Evolutionary conservation across 2,888 invertebrate genomes (phyloP).

Genomic region (Pristionchus fissidentatus): DNA sequence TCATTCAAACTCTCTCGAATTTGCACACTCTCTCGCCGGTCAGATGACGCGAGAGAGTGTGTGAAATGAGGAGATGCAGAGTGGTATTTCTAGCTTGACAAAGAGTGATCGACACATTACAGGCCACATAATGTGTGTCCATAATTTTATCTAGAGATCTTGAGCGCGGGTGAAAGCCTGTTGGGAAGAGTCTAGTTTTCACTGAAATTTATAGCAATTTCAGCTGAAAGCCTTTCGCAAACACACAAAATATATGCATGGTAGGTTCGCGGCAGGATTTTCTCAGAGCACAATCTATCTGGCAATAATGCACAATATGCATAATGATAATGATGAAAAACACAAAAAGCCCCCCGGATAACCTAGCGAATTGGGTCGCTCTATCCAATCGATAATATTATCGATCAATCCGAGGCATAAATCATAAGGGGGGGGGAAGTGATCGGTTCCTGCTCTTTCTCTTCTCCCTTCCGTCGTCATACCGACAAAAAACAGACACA

Average conservation of each 20-base stretch:
- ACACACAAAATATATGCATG: no score
- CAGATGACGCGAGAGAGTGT: background rate
- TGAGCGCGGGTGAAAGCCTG: background rate
- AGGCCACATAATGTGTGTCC: background rate
- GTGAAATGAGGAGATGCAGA: background rate
- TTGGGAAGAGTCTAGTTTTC: no score
- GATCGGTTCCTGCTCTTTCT: background rate
- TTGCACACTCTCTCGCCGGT: background rate
- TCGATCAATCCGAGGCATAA: background rate
- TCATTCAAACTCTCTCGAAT: background rate
- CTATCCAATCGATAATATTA: background rate
- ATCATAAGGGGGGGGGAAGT: no score
- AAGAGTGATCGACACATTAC: constrained; percentile 4
- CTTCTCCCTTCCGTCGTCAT: constrained; percentile 21
- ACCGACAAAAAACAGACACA: constrained; percentile 41
- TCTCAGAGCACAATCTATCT: no score
- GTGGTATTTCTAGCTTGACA: no score
- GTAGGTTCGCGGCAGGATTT: no score
- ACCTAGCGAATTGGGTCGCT: background rate
- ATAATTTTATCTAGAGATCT: no score
- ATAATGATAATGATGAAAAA: no score
- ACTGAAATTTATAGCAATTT: no score
- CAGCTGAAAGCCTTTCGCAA: no score
- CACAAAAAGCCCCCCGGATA: background rate
- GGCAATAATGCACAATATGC: no score